Percentiles rank a stretch among this genome's conserved stretches.
These are phyloP conservation scores for Myotis planiceps DNA, from an alignment of 2,797 vertebrate genomes.

Conservation along the genomic window DNA sequence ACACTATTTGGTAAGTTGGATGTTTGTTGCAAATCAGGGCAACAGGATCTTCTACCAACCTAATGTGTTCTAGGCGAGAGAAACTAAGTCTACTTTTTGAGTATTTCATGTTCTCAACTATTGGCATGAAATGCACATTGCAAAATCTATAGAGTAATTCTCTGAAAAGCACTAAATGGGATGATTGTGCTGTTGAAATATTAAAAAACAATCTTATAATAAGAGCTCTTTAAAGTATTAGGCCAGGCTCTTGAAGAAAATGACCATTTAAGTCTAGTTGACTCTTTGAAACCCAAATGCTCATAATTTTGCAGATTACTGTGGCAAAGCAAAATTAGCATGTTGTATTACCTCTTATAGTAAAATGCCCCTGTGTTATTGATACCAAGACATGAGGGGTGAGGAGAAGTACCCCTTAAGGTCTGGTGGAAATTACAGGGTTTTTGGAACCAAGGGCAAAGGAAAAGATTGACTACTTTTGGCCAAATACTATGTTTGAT, in stretches of 20 bases:
- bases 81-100: not conserved
- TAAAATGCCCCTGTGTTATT: not conserved
- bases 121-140: not conserved
- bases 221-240: not conserved
- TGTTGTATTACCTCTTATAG: not conserved
- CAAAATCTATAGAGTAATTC: not conserved
- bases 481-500: not conserved
- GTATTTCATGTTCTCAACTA: not conserved
- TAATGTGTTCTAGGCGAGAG: not conserved
- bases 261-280: not conserved
- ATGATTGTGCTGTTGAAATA: not conserved
- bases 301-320: not conserved
- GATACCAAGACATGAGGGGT: not conserved
- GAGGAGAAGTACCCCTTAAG: not conserved
- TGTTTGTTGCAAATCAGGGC: not conserved
- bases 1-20: constrained; percentile 73
- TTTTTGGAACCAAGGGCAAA: not conserved
- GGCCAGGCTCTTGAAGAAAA: constrained; percentile 22
- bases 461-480: not conserved
- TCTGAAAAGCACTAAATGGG: not conserved
- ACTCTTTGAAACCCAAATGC: constrained; percentile 15
- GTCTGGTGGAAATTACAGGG: not conserved
- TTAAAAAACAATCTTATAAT: constrained; percentile 13
- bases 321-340: not conserved
- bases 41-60: not conserved